Conservation (phyloP, 2,113 vertebrate genomes). For the Girardinichthys multiradiatus region DNA sequence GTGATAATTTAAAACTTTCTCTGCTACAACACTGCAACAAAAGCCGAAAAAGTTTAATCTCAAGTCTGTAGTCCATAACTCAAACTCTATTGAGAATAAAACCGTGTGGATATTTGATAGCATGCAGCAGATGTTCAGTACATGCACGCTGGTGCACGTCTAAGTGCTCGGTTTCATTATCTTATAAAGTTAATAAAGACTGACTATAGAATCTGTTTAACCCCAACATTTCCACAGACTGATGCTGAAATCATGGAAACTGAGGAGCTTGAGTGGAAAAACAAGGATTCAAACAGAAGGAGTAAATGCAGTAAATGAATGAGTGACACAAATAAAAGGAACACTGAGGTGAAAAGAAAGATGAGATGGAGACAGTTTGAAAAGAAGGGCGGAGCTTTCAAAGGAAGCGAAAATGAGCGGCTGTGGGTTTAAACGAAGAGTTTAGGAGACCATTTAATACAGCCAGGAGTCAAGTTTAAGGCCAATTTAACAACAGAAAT, state of each 20-base stretch:
- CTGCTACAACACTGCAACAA: neutral
- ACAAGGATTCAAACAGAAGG: neutral
- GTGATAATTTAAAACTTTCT: neutral
- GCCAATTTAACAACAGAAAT: constrained; percentile 41
- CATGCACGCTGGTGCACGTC: neutral
- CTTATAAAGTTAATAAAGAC: neutral
- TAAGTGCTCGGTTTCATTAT: neutral
- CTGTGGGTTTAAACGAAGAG: constrained; percentile 7
- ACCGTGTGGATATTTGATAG: neutral
- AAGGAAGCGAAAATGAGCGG: neutral
- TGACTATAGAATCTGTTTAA: neutral
- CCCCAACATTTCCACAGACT: neutral
- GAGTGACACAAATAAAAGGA: too few relatives aligned
- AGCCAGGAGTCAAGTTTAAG: constrained; percentile 26
- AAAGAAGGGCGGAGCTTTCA: neutral
- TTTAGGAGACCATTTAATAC: constrained; percentile 35
- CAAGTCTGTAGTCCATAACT: neutral
- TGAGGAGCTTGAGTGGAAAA: neutral
- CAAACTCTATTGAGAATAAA: neutral
- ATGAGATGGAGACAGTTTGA: neutral
- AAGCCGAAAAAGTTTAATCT: neutral
- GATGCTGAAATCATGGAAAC: neutral
- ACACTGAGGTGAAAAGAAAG: neutral
- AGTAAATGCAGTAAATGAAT: too few relatives aligned
- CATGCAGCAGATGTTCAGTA: neutral